Conservation (phyloP, 2,113 vertebrate genomes). For the Phalacrocorax pelagicus region DNA sequence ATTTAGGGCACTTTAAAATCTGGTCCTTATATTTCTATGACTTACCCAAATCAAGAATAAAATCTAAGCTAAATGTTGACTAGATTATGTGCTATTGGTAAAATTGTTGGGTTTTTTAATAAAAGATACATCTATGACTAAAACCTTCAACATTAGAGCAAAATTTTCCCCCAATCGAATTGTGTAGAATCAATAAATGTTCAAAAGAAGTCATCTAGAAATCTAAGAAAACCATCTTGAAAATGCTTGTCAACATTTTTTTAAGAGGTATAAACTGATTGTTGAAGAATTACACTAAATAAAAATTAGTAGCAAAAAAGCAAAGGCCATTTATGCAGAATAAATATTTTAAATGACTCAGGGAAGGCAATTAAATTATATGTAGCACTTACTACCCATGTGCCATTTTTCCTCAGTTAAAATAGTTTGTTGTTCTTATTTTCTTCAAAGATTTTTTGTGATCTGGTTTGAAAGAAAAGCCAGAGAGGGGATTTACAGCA, state of each 20-base stretch:
- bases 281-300: background rate
- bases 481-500: constrained; percentile 17
- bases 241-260: background rate
- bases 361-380: background rate
- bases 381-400: background rate
- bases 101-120: background rate
- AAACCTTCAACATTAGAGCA: background rate
- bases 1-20: background rate
- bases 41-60: background rate
- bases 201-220: background rate
- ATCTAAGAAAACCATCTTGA: background rate
- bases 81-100: background rate
- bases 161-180: background rate
- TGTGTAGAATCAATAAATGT: background rate
- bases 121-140: background rate
- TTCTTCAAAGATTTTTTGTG: background rate
- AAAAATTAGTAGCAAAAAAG: background rate
- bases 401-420: background rate
- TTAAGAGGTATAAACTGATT: background rate
- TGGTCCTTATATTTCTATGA: background rate
- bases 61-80: background rate
- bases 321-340: background rate
- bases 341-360: background rate
- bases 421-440: background rate
- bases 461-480: constrained; percentile 6